Conservation (phyloP, 2,888 invertebrate genomes). For the Tachina fera region DNA sequence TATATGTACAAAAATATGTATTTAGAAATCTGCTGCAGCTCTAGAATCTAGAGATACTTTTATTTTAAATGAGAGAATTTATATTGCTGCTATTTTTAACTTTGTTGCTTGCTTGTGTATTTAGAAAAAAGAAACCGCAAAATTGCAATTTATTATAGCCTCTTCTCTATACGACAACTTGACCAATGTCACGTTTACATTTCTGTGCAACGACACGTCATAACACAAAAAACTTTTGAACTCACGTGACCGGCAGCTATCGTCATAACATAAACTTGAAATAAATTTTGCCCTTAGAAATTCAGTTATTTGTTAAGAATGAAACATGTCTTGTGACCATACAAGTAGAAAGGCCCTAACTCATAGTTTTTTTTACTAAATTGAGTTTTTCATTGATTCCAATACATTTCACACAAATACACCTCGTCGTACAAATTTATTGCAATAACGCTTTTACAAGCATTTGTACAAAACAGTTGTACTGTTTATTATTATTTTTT, state of each 20-base stretch:
- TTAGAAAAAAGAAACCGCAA: slow-evolving; percentile 33
- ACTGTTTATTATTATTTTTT: no score
- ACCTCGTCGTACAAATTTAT: no score
- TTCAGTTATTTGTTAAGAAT: no score
- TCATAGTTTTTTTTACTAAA: no score
- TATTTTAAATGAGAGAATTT: neutral
- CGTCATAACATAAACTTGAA: neutral
- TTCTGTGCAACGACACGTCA: neutral
- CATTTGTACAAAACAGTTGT: no score
- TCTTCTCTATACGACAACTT: slow-evolving; percentile 16
- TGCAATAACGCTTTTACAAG: no score
- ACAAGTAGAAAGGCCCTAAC: no score
- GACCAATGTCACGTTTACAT: slow-evolving; percentile 62
- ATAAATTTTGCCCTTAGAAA: neutral
- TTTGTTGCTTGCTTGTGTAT: neutral
- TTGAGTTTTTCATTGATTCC: no score
- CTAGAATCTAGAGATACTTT: neutral
- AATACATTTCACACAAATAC: no score
- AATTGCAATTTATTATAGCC: slow-evolving; percentile 9
- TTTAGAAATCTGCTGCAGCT: neutral
- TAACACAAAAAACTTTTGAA: no score
- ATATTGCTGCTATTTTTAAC: slow-evolving; percentile 33
- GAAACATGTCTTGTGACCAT: no score
- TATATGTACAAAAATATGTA: neutral
- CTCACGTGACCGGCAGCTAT: slow-evolving; percentile 20